Conservation (phyloP, 2,797 vertebrate species). For the Anguilla pacifica region DNA sequence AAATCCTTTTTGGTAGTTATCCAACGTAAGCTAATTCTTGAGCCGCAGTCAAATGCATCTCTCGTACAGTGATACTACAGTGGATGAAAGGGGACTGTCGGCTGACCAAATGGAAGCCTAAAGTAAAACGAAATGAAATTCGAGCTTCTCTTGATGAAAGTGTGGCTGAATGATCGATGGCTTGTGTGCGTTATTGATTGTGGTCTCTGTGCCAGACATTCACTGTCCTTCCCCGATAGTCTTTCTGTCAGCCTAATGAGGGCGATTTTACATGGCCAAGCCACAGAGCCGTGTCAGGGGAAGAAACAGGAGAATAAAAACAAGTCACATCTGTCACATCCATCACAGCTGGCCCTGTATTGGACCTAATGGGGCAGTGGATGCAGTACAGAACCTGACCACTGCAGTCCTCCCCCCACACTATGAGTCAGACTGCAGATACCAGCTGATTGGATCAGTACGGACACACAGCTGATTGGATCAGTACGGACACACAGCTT, state of each 20-base stretch:
- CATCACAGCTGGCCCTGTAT: neutral
- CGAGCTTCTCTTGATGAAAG: slow-evolving; percentile 8
- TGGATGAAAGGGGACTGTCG: neutral
- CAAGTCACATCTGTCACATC: slow-evolving; percentile 5
- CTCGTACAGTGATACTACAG: neutral
- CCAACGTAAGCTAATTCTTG: too few relatives aligned
- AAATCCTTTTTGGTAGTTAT: neutral
- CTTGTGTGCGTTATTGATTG: neutral
- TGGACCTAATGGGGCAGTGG: neutral
- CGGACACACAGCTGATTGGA: neutral
- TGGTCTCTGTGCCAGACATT: neutral
- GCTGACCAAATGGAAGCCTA: neutral
- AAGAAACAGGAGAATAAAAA: neutral
- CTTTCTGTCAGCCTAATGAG: neutral
- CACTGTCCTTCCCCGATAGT: slow-evolving; percentile 1
- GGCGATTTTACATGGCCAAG: neutral
- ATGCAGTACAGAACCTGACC: neutral
- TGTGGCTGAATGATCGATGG: neutral
- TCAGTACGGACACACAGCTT: too few relatives aligned
- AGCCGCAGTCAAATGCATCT: neutral
- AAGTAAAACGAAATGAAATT: neutral
- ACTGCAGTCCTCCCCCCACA: neutral
- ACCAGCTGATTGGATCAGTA: neutral
- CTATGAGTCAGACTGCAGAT: neutral
- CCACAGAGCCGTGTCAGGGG: neutral